A percentile compares a stretch with the other conserved stretches of the same genome.
phyloP scores from a whole-genome alignment of 2,113 vertebrate species.

The Plotosus lineatus region DNA sequence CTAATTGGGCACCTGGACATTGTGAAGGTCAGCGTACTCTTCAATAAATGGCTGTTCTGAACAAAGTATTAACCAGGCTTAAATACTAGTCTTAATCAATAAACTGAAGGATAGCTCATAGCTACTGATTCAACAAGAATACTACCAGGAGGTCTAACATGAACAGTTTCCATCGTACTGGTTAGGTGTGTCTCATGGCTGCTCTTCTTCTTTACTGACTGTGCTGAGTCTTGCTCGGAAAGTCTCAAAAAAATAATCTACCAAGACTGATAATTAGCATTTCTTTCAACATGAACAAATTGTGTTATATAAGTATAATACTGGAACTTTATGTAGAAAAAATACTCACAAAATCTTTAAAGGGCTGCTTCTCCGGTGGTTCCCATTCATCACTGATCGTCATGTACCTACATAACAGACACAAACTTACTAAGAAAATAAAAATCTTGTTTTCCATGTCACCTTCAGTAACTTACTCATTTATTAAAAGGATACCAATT shows the following conservation, averaged over 20 bases:
- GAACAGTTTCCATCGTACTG: neutral
- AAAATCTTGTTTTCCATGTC: neutral
- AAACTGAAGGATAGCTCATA: neutral
- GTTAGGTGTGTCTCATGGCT: neutral
- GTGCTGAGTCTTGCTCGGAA: neutral
- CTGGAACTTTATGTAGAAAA: neutral
- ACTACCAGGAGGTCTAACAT: neutral
- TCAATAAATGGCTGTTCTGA: neutral
- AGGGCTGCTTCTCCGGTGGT: conserved; percentile 93
- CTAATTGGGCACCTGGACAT: too few species aligned
- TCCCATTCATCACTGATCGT: conserved; percentile 97
- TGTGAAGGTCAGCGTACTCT: neutral
- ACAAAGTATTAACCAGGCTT: neutral
- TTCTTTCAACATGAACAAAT: too few species aligned
- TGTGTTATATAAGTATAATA: too few species aligned
- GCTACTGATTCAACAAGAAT: neutral
- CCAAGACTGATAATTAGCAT: neutral
- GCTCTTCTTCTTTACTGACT: neutral
- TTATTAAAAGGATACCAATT: too few species aligned
- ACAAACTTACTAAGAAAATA: neutral
- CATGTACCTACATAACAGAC: conserved; percentile 80
- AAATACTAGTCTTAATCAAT: neutral
- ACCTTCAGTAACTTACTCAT: too few species aligned
- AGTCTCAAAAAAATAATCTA: neutral
- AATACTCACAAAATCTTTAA: conserved; percentile 93